Evolutionary conservation across 2,888 invertebrate species (phyloP).

Genomic region (Pachycephus smyrnensis): DNA sequence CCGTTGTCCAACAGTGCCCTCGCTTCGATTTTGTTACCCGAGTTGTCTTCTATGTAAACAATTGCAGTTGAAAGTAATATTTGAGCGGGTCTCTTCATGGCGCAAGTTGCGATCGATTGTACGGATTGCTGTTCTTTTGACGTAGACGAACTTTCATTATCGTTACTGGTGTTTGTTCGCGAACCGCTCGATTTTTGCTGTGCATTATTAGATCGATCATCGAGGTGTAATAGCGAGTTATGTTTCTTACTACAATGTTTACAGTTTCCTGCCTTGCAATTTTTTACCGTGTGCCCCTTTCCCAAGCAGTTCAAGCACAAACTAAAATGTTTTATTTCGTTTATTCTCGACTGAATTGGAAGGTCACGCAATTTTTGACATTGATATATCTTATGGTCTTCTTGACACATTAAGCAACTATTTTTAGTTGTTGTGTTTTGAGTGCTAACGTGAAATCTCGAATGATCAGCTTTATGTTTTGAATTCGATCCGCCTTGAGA

Average conservation of each 20-base stretch:
- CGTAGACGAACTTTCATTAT: background rate
- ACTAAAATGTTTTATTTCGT: conserved; percentile 21
- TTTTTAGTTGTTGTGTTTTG: conserved; percentile 1
- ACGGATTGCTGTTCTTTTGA: background rate
- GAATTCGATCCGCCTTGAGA: background rate
- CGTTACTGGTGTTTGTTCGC: conserved; percentile 5
- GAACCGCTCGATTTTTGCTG: conserved; percentile 7
- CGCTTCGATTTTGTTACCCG: conserved; percentile 14
- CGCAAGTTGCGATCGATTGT: conserved; percentile 8
- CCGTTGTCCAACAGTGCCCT: conserved; percentile 31
- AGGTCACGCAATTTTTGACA: conserved; percentile 15
- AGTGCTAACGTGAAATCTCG: conserved; percentile 15
- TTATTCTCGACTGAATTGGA: conserved; percentile 20
- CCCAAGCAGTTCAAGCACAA: conserved; percentile 26
- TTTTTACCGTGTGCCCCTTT: conserved; percentile 12
- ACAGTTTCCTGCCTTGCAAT: conserved; percentile 19
- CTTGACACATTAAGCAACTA: conserved; percentile 19
- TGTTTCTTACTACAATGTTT: conserved; percentile 10
- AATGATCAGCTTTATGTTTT: conserved; percentile 15
- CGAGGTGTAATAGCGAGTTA: conserved; percentile 4
- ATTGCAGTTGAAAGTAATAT: conserved; percentile 28
- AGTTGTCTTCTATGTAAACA: conserved; percentile 18
- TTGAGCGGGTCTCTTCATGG: conserved; percentile 8
- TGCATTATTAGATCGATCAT: background rate
- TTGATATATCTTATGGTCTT: conserved; percentile 18